Evolutionary conservation across 2,888 invertebrate species (phyloP).

Genomic region (Salpingus planirostris): DNA sequence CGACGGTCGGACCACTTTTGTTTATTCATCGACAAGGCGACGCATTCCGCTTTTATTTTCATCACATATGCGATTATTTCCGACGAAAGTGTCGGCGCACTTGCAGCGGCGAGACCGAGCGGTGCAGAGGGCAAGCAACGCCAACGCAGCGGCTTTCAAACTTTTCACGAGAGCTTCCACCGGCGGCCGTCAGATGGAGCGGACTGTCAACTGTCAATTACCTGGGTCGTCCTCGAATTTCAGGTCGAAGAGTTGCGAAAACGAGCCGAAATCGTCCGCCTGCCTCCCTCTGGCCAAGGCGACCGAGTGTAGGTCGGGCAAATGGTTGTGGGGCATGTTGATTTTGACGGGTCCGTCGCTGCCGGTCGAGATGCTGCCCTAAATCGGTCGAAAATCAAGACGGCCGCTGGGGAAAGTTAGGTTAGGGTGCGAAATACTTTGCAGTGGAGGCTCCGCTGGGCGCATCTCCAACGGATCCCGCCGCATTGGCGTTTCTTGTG

Average conservation of each 20-base stretch:
- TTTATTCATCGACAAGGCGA: too few species aligned
- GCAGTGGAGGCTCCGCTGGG: slow-evolving; percentile 39
- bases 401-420: not conserved
- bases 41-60: too few species aligned
- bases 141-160: not conserved
- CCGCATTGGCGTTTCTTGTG: slow-evolving; percentile 40
- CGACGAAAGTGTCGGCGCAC: too few species aligned
- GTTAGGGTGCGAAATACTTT: slow-evolving; percentile 33
- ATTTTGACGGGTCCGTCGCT: slow-evolving; percentile 28
- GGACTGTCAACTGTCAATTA: not conserved
- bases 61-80: too few species aligned
- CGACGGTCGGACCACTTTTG: too few species aligned
- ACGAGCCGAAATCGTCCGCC: slow-evolving; percentile 5
- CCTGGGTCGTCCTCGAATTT: slow-evolving; percentile 11
- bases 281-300: slow-evolving; percentile 34
- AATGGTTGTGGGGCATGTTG: slow-evolving; percentile 42
- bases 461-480: slow-evolving; percentile 43
- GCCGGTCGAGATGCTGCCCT: slow-evolving; percentile 39
- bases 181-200: not conserved
- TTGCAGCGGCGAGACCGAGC: too few species aligned
- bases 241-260: slow-evolving; percentile 6
- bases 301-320: slow-evolving; percentile 39
- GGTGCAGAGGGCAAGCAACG: too few species aligned
- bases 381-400: not conserved
- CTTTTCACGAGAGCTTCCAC: not conserved